Percentiles rank a stretch among this genome's conserved stretches.
phyloP scores from a whole-genome alignment of 1,140 invertebrate genomes.

The Drosophila biarmipes region DNA sequence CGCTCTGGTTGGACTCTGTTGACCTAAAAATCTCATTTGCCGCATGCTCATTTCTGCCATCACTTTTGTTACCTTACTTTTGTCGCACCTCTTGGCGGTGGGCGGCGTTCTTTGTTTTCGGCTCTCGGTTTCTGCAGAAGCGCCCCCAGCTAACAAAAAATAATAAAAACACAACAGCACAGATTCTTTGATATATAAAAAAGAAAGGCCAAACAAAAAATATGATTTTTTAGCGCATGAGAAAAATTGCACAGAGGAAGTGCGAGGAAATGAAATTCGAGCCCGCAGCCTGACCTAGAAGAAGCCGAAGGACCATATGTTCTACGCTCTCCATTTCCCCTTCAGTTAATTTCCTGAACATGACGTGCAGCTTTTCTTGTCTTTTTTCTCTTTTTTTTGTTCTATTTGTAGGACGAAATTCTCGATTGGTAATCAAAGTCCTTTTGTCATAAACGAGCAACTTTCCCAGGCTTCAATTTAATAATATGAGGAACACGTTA shows the following conservation, averaged over 20 bases:
- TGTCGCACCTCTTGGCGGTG: slow-evolving; percentile 41
- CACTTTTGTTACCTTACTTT: slow-evolving; percentile 69
- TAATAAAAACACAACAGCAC: slow-evolving; percentile 27
- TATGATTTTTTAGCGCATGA: slow-evolving; percentile 21
- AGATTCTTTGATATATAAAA: slow-evolving; percentile 60
- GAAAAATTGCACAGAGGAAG: slow-evolving; percentile 33
- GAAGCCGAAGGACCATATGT: slow-evolving; percentile 30
- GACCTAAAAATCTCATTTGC: slow-evolving; percentile 83
- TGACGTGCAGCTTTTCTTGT: slow-evolving; percentile 36
- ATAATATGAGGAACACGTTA: not conserved
- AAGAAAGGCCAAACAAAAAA: slow-evolving; percentile 19
- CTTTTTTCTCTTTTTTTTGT: slow-evolving; percentile 28
- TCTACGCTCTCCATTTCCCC: slow-evolving; percentile 7
- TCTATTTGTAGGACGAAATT: slow-evolving; percentile 17
- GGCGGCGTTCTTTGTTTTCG: slow-evolving; percentile 52
- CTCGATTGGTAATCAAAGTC: slow-evolving; percentile 45
- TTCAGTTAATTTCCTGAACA: slow-evolving; percentile 58
- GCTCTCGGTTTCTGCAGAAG: slow-evolving; percentile 44
- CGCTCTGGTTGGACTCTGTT: slow-evolving; percentile 71
- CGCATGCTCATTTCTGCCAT: slow-evolving; percentile 73
- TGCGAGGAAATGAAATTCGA: slow-evolving; percentile 69
- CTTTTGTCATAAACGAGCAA: slow-evolving; percentile 4
- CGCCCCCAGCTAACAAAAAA: slow-evolving; percentile 54
- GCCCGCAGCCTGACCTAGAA: slow-evolving; percentile 59
- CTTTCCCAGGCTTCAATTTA: slow-evolving; percentile 13